A percentile compares a stretch with the other conserved stretches of the same genome.
Evolutionary conservation across 2,797 vertebrate species (phyloP).

Genomic region (Scolopax bukidnonensis): DNA sequence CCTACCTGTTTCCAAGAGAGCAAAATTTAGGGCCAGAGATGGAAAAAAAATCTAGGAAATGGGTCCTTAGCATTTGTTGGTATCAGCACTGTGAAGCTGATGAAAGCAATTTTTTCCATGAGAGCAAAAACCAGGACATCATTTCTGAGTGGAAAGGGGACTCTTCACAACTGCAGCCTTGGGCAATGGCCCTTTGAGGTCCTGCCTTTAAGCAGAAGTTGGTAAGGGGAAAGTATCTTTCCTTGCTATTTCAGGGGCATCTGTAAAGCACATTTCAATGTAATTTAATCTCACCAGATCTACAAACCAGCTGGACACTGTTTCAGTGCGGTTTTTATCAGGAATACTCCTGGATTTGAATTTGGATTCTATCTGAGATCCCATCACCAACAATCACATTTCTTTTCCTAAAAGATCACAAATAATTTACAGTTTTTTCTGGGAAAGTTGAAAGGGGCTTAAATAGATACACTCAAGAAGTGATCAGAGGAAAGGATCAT

Average conservation of each 20-base stretch:
- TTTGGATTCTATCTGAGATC: background rate
- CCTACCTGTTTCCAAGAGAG: background rate
- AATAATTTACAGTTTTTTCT: background rate
- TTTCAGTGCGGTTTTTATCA: background rate
- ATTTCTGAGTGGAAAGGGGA: background rate
- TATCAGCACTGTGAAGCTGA: background rate
- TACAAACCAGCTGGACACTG: background rate
- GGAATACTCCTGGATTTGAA: background rate
- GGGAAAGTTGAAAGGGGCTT: background rate
- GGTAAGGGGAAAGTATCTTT: background rate
- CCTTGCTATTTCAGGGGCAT: background rate
- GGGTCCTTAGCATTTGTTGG: background rate
- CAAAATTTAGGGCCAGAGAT: background rate
- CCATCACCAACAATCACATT: background rate
- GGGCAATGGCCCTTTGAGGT: background rate
- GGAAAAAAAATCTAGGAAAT: background rate
- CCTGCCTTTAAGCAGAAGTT: background rate
- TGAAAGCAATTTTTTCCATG: background rate
- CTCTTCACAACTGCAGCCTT: background rate
- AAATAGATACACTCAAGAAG: background rate
- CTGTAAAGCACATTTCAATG: background rate
- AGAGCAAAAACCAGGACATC: background rate
- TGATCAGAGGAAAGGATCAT: background rate
- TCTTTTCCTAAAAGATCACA: background rate
- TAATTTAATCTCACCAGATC: background rate